Evolutionary conservation across 1,140 invertebrate species (phyloP).

Genomic region (Drosophila busckii): DNA sequence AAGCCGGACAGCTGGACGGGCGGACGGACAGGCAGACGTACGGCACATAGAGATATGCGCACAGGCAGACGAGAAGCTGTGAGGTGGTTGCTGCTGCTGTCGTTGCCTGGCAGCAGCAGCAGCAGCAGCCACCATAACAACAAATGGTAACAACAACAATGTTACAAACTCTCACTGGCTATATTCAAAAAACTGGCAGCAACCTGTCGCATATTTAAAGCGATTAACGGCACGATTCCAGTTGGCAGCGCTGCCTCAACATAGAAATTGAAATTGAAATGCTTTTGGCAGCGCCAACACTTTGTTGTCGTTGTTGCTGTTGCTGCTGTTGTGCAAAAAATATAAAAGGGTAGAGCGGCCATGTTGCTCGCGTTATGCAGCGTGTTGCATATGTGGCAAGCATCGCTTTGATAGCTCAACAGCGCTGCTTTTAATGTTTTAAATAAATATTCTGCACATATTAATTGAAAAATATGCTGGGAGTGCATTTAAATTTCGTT

Average conservation of each 20-base stretch:
- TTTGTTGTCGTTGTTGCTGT: slow-evolving; percentile 17
- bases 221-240: slow-evolving; percentile 72
- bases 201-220: slow-evolving; percentile 75
- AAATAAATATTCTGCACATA: no score
- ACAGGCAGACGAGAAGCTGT: slow-evolving; percentile 16
- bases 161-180: slow-evolving; percentile 15
- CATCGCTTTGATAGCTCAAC: no score
- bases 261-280: slow-evolving; percentile 72
- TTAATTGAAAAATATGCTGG: no score
- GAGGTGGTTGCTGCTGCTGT: no score
- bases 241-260: slow-evolving; percentile 38
- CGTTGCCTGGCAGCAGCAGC: slow-evolving; percentile 25
- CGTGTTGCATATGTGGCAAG: no score
- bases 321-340: neutral
- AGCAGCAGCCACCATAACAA: slow-evolving; percentile 29
- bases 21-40: neutral
- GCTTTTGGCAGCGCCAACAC: slow-evolving; percentile 69
- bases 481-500: slow-evolving; percentile 6
- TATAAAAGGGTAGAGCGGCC: slow-evolving; percentile 11
- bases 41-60: no score
- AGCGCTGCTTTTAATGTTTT: no score
- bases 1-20: slow-evolving; percentile 13
- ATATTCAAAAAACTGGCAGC: slow-evolving; percentile 50
- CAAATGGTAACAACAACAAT: slow-evolving; percentile 11
- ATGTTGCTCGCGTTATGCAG: neutral